Conservation (phyloP, 2,888 invertebrate species). For the Pseudanteris insignis region DNA sequence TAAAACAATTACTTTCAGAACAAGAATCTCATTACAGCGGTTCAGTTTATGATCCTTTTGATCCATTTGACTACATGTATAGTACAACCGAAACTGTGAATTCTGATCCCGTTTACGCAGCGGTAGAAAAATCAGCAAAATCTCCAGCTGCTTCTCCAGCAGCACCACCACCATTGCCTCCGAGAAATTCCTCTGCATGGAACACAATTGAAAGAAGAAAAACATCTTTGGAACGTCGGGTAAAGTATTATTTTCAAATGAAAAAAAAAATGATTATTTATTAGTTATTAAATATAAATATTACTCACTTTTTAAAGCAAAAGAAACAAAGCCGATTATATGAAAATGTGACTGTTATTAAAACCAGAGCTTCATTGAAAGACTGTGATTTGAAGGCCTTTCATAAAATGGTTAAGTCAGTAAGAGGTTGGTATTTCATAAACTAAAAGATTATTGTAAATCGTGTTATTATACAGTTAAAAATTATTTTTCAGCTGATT, state of each 20-base stretch:
- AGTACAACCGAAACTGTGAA: constrained; percentile 72
- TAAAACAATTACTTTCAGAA: no score
- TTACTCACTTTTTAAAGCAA: no score
- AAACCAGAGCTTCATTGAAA: constrained; percentile 72
- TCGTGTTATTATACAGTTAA: neutral
- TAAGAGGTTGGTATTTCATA: constrained; percentile 80
- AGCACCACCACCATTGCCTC: constrained; percentile 72
- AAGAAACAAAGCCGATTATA: constrained; percentile 73
- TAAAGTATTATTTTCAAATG: constrained; percentile 45
- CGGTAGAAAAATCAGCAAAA: constrained; percentile 71
- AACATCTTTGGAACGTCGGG: constrained; percentile 64
- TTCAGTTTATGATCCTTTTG: constrained; percentile 79
- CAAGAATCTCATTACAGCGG: constrained; percentile 71
- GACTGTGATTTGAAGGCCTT: constrained; percentile 85
- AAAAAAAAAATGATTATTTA: no score
- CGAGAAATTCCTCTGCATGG: constrained; percentile 69
- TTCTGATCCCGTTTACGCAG: constrained; percentile 76
- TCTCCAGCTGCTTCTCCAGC: constrained; percentile 68
- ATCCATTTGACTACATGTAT: constrained; percentile 82
- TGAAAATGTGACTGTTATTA: constrained; percentile 75
- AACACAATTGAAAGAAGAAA: constrained; percentile 68
- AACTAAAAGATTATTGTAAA: no score
- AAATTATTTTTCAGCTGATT: constrained; percentile 70
- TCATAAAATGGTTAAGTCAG: constrained; percentile 81
- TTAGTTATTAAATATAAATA: no score